Percentiles rank a stretch among this genome's conserved stretches.
These are phyloP conservation scores for Rhagonycha lutea DNA, from an alignment of 2,888 invertebrate genomes.

Conservation along the genomic window DNA sequence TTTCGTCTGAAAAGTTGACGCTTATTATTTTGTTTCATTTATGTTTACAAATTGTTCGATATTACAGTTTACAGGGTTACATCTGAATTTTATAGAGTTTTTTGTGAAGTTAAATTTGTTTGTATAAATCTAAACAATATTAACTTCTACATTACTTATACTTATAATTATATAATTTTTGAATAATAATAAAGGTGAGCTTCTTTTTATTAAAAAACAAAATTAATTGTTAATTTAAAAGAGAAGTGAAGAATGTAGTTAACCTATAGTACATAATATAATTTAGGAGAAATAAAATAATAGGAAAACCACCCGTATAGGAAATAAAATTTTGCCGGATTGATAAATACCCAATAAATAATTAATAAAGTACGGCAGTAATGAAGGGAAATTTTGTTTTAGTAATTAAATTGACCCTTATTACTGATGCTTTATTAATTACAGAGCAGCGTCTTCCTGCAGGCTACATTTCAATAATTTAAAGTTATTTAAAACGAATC, in stretches of 20 bases:
- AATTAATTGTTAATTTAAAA: not conserved
- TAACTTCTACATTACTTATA: too few species aligned
- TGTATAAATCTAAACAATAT: too few species aligned
- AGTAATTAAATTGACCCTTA: not conserved
- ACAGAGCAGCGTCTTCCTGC: not conserved
- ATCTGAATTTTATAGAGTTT: not conserved
- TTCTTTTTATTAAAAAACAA: not conserved
- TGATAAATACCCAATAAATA: not conserved
- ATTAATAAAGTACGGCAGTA: not conserved
- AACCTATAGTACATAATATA: too few species aligned
- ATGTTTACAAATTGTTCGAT: not conserved
- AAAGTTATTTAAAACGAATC: not conserved
- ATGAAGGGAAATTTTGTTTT: not conserved
- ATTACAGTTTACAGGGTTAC: not conserved
- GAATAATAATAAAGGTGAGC: too few species aligned
- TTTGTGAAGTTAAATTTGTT: too few species aligned
- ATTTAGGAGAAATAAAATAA: not conserved
- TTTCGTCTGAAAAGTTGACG: not conserved
- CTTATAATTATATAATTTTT: too few species aligned
- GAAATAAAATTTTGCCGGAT: not conserved
- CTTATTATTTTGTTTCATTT: not conserved
- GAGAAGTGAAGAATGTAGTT: too few species aligned
- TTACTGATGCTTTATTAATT: not conserved
- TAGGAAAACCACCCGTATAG: not conserved
- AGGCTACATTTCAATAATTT: not conserved